phyloP scores from a whole-genome alignment of 2,797 vertebrate genomes.

The Catharus ustulatus region DNA sequence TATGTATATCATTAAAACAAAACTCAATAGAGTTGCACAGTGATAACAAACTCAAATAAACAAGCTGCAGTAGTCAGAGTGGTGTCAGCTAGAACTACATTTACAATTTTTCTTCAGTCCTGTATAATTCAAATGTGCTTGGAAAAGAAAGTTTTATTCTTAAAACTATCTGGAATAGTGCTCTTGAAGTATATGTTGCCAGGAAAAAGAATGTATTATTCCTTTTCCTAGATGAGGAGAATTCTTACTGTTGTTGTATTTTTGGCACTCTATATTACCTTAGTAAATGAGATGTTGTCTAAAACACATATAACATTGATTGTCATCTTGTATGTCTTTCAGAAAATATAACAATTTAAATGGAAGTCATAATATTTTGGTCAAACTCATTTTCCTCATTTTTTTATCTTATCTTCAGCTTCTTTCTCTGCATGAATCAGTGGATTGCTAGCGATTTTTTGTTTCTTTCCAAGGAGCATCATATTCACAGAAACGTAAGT shows the following conservation, averaged over 20 bases:
- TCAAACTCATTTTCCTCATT: background rate
- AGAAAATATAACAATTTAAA: background rate
- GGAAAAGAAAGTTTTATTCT: background rate
- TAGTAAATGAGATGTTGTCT: background rate
- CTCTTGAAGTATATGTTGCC: background rate
- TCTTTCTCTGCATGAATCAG: background rate
- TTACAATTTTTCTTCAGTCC: background rate
- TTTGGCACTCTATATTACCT: background rate
- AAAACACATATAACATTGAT: background rate
- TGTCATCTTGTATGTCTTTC: background rate
- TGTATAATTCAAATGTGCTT: background rate
- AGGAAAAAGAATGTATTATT: background rate
- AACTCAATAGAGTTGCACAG: background rate
- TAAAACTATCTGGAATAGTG: background rate
- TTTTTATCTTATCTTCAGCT: background rate
- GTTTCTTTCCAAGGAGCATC: background rate
- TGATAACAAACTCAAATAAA: background rate
- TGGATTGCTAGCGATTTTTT: fast-evolving
- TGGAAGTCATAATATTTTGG: background rate
- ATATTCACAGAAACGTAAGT: background rate
- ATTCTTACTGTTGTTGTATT: background rate
- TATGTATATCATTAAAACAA: background rate
- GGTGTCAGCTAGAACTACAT: background rate
- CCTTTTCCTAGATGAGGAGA: background rate
- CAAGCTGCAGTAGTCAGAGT: background rate